Base-by-base conservation (phyloP, 2,888 invertebrate species). In the Adelphocoris suturalis region DNA sequence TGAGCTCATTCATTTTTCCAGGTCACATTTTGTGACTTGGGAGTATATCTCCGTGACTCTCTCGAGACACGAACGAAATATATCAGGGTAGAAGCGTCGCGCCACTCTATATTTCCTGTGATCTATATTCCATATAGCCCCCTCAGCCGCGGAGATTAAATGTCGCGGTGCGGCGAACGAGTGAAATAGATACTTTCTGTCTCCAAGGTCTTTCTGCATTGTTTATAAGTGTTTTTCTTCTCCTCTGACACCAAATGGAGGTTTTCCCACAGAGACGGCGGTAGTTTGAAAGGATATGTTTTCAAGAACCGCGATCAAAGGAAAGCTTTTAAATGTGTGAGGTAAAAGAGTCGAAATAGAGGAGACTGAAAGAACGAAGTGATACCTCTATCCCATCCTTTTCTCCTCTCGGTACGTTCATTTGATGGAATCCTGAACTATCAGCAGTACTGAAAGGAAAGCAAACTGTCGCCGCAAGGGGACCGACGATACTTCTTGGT, bases 81-180 rank as follows among this genome's bases (percentile, higher is more conserved):
- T 52, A 52, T 52, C 52, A 16, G 16, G 52, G 52, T 52, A 11
- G 16, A 52, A 52, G 12, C 16, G 52, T 52, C 52, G 52, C 52
- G 52, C 52, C 52, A 52, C 12, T 52, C 52, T 52, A 52, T 52
- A 52, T 52, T 52, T 52, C 16, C 52, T 52, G 52, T 52, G 52
- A 61, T 61, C 61, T 61, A 61, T 19, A 19, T 61, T 61, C 61
- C 61, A 61, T n/a, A 61, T 52, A 12, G n/a, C 61, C 61, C 61
- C 19, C 19, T 19, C n/a, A 61, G 61, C 11, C 16, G 4, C 61
- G 61, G 19, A n/a, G 61, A 61, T 61, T 61, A 61, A 61, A 61
- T 61, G 61, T 61, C n/a, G 61, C 61, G 16, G 11, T 61, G 61
- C 61, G 61, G 61, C 11, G 19, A 61, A 61, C 61, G 19, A 61